These are phyloP conservation scores for Xiphias gladius DNA, from an alignment of 2,113 vertebrate species.

Conservation along the genomic window DNA sequence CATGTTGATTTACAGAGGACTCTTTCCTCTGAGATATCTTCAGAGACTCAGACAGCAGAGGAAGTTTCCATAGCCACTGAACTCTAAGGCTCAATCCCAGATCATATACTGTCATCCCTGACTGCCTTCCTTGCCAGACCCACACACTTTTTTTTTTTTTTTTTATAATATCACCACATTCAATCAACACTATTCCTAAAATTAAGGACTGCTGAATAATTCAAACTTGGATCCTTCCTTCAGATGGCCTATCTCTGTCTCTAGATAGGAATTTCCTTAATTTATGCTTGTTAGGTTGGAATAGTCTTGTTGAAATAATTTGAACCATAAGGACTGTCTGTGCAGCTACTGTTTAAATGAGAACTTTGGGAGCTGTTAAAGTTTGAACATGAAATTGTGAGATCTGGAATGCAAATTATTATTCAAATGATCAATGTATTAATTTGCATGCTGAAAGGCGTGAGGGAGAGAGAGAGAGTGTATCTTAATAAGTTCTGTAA, in stretches of 20 bases:
- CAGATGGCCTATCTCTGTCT: constrained; percentile 77
- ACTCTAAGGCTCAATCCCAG: constrained; percentile 50
- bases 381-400: constrained; percentile 77
- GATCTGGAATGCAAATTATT: constrained; percentile 84
- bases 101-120: constrained; percentile 59
- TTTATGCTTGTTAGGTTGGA: constrained; percentile 82
- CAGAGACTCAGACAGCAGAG: constrained; percentile 62
- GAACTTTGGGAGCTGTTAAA: constrained; percentile 74
- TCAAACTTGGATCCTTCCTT: constrained; percentile 69
- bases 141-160: constrained; percentile 50
- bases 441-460: constrained; percentile 79
- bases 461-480: constrained; percentile 53
- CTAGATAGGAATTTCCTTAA: constrained; percentile 81
- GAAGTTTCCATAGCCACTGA: constrained; percentile 61
- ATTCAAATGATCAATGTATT: constrained; percentile 84
- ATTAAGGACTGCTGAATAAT: constrained; percentile 77
- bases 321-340: constrained; percentile 78
- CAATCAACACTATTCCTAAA: constrained; percentile 76
- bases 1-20: constrained; percentile 72
- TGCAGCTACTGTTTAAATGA: constrained; percentile 80
- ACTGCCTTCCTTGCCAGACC: constrained; percentile 44
- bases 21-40: constrained; percentile 57
- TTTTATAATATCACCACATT: constrained; percentile 73
- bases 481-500: constrained; percentile 75
- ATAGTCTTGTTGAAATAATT: constrained; percentile 82